These are phyloP conservation scores for Actinernus sp. DNA, from an alignment of 92 coral and sea anemone genomes.

Conservation along the genomic window DNA sequence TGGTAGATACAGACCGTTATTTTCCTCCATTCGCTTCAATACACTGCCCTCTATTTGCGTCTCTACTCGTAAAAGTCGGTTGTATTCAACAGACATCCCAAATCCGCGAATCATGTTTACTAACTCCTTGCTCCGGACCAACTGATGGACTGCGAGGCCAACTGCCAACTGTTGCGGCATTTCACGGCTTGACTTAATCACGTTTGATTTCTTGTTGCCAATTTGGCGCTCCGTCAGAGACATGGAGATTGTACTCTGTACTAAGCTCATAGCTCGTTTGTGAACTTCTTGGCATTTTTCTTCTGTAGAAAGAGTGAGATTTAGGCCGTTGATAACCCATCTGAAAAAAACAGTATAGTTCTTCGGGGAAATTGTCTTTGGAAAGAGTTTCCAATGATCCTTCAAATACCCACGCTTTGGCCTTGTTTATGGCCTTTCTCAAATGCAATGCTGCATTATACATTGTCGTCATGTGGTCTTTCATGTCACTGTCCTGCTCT, in stretches of 20 bases:
- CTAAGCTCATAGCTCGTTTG: slow-evolving; percentile 47
- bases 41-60: slow-evolving; percentile 51
- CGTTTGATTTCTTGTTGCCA: slow-evolving; percentile 28
- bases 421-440: slow-evolving; percentile 32
- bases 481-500: background rate
- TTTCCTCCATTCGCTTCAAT: slow-evolving; percentile 42
- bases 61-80: slow-evolving; percentile 53
- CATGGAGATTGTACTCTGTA: slow-evolving; percentile 56
- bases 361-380: background rate
- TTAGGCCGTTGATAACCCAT: background rate
- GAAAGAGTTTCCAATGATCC: slow-evolving; percentile 7
- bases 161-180: slow-evolving; percentile 59
- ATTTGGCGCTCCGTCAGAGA: slow-evolving; percentile 49
- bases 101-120: slow-evolving; percentile 50
- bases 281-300: slow-evolving; percentile 53
- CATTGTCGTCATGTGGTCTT: background rate
- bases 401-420: slow-evolving; percentile 21
- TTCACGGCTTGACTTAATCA: slow-evolving; percentile 20
- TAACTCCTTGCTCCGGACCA: slow-evolving; percentile 32
- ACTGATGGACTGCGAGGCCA: slow-evolving; percentile 47
- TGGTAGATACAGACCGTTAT: slow-evolving; percentile 52
- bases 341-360: slow-evolving; percentile 19
- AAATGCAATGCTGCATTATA: background rate
- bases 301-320: no score
- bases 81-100: slow-evolving; percentile 68